Percentiles rank a stretch among this genome's conserved stretches.
These are phyloP conservation scores for Noctua fimbriata DNA, from an alignment of 2,888 invertebrate species.

Conservation along the genomic window DNA sequence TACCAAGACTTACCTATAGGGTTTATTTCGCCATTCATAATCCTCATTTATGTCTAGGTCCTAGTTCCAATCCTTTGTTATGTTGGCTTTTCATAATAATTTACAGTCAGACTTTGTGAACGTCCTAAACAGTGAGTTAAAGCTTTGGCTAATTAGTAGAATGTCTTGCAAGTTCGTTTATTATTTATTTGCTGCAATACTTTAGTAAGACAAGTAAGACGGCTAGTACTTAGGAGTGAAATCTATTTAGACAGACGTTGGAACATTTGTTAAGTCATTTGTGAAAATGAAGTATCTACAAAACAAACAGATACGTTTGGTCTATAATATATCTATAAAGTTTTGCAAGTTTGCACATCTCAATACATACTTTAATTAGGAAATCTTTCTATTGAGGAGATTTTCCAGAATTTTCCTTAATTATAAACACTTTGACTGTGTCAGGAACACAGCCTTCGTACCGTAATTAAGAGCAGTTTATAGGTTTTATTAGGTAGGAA, in stretches of 20 bases:
- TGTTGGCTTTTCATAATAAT: constrained; percentile 22
- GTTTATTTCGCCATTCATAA: constrained; percentile 1
- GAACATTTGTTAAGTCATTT: constrained; percentile 52
- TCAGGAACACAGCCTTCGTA: not conserved
- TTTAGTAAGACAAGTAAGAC: constrained; percentile 27
- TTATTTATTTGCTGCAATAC: constrained; percentile 49
- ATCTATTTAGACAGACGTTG: constrained; percentile 55
- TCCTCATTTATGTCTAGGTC: not conserved
- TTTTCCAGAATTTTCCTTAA: not conserved
- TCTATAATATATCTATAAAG: not conserved
- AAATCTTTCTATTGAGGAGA: not conserved
- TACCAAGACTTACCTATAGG: not conserved
- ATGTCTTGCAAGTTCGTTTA: constrained; percentile 34
- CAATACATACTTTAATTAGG: not conserved
- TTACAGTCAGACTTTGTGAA: constrained; percentile 20
- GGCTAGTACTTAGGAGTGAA: constrained; percentile 35
- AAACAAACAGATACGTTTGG: not conserved
- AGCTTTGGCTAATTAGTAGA: constrained; percentile 31
- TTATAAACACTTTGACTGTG: not conserved
- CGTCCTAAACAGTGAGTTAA: not conserved
- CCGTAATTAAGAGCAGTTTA: too few relatives aligned
- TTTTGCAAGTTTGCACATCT: not conserved
- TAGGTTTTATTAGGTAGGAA: not conserved
- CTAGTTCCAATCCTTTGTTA: constrained; percentile 2
- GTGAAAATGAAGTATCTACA: constrained; percentile 30